Evolutionary conservation across 2,113 vertebrate genomes (phyloP).

Genomic region (Panurus biarmicus): DNA sequence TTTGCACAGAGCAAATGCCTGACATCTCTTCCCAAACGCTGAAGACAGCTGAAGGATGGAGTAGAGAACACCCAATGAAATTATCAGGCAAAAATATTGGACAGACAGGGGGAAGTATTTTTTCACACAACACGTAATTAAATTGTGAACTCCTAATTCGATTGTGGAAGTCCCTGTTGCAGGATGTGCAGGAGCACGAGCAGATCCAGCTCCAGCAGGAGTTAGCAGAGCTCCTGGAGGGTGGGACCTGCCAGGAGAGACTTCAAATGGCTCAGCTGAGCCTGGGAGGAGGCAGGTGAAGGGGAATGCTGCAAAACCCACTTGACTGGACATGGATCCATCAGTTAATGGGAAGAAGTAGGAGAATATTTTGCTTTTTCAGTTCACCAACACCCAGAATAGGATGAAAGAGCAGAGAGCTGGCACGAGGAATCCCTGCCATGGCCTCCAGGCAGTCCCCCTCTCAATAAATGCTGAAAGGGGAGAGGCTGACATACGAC

Average conservation of each 20-base stretch:
- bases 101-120: conserved; percentile 21
- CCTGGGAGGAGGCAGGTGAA: not conserved
- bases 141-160: not conserved
- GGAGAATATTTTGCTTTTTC: not conserved
- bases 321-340: not conserved
- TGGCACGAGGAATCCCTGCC: not conserved
- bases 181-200: not conserved
- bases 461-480: not conserved
- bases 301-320: not conserved
- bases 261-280: not conserved
- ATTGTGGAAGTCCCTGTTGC: not conserved
- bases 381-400: not conserved
- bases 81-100: not conserved
- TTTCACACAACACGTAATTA: not conserved
- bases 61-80: not conserved
- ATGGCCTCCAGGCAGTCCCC: not conserved
- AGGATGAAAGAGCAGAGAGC: not conserved
- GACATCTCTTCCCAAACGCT: not conserved
- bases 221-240: not conserved
- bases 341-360: not conserved
- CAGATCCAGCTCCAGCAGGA: not conserved
- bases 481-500: not conserved
- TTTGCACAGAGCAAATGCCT: not conserved
- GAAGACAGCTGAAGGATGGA: not conserved
- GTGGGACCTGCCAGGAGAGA: not conserved